A percentile compares a stretch with the other conserved stretches of the same genome.
Conservation (phyloP, 2,888 invertebrate genomes). For the Thereva unica region DNA sequence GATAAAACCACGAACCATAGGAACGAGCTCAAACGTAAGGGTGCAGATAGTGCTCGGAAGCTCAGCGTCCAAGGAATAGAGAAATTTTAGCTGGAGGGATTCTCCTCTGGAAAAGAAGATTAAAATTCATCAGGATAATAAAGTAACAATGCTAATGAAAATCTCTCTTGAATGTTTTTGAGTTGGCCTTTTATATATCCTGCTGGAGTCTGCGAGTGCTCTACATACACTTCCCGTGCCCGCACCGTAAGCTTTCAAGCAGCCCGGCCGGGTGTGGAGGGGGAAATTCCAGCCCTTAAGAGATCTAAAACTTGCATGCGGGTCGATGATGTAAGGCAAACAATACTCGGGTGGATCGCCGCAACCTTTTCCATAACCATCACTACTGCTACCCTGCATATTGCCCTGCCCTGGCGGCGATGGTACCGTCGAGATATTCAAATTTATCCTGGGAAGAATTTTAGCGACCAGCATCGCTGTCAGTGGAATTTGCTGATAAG, state of each 20-base stretch:
- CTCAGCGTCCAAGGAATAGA: constrained; percentile 12
- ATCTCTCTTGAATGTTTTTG: constrained; percentile 35
- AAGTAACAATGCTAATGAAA: constrained; percentile 47
- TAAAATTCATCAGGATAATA: constrained; percentile 46
- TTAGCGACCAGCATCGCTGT: constrained; percentile 17
- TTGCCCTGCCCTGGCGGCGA: neutral
- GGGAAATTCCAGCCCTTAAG: constrained; percentile 22
- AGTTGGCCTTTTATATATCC: constrained; percentile 26
- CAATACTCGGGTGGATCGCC: constrained; percentile 5
- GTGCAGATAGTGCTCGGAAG: constrained; percentile 2
- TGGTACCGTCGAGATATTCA: constrained; percentile 17
- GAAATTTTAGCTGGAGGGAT: constrained; percentile 33
- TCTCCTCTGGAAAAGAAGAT: constrained; percentile 41
- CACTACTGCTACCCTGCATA: neutral
- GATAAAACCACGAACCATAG: too few species aligned
- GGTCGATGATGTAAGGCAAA: constrained; percentile 30
- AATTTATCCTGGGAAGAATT: constrained; percentile 32
- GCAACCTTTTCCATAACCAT: neutral
- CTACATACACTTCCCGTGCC: constrained; percentile 13
- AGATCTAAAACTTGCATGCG: constrained; percentile 27
- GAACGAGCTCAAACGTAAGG: too few species aligned
- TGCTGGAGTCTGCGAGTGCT: neutral
- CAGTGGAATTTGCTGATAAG: constrained; percentile 21
- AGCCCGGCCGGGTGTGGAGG: constrained; percentile 8
- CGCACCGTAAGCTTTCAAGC: constrained; percentile 6